Evolutionary conservation across 2,113 vertebrate species (phyloP), one percentile per base, ranked within the genome.

Genomic region (Lanius collurio): DNA sequence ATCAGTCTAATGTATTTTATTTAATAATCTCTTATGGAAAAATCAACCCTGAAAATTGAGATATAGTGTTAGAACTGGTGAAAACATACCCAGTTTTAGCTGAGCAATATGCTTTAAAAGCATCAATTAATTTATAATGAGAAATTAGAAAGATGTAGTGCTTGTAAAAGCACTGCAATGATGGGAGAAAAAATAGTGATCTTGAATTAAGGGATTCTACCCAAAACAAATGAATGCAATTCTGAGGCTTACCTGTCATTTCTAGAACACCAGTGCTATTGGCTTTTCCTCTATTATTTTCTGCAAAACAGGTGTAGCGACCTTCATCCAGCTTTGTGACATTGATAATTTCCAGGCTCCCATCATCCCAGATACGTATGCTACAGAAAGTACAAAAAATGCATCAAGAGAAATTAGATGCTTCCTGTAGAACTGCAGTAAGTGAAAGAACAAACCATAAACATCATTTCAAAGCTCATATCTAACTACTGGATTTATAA

Each of bases 301-400:
- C 99, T 13, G 98, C 99, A 78, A 99, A 99, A 94, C 99, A 99
- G 4, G 99, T 99, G 78, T 99, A 99, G 81, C 96, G 96, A 53
- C 99, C 99, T 60, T 99, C 98, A 73, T 99, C 99, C 46, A 98
- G 90, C 44, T 96, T 98, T n/a, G 98, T 99, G 76, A 99, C 96
- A 71, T 99, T 99, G 67, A 98, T 97, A 86, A 99, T 99, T 98
- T 99, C 99, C 94, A 99, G 97, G 97, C 98, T 99, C 17, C 99
- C 99, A 6, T 99, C 99, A 85, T 98, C 98, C 99, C 98, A 99
- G 96, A 99, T 98, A 80, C 93, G 98, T 77, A 99, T 97, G 95
- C 99, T 99, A 91, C 81, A 50, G 47, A 78, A 89, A 93, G 33
- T 18, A 23, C 15, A 85, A 92, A 96, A 91, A 89, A 67, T 4